Conservation (phyloP, 2,113 vertebrate species). For the Heterochromis multidens region DNA sequence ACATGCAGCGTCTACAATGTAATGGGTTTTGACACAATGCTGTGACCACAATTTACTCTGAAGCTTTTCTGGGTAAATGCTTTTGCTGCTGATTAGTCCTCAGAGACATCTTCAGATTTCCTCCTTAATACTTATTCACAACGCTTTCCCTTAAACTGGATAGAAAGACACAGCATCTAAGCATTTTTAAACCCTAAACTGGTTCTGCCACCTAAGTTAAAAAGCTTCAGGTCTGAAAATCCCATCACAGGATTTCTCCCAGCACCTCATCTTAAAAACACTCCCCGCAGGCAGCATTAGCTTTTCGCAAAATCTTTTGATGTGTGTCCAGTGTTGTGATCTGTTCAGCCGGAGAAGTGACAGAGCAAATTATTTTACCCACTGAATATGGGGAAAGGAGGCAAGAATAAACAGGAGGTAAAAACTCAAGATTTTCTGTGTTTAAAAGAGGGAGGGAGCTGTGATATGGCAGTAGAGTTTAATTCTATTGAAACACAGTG, state of each 20-base stretch:
- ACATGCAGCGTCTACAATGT: not conserved
- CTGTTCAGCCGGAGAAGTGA: not conserved
- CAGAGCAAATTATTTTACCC: not conserved
- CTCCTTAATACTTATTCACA: not conserved
- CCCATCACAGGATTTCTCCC: conserved; percentile 6
- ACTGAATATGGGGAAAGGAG: not conserved
- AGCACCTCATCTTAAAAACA: conserved; percentile 20
- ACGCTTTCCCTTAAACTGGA: not conserved
- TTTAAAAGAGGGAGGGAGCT: not conserved
- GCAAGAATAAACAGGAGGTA: not conserved
- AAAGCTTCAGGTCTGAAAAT: conserved; percentile 30
- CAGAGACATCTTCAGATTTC: not conserved
- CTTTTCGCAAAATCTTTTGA: conserved; percentile 17
- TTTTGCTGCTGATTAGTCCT: not conserved
- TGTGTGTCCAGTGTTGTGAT: conserved; percentile 28
- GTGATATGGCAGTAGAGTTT: not conserved
- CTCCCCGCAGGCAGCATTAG: conserved; percentile 1
- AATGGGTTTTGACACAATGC: not conserved
- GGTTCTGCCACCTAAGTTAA: conserved; percentile 14
- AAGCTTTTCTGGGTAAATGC: not conserved
- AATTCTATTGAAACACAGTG: not conserved
- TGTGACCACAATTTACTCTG: not conserved
- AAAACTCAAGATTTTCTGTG: not conserved
- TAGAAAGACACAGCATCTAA: not conserved
- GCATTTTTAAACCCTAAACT: conserved; percentile 2